These are phyloP conservation scores for Lasioglossum leucozonium DNA, from an alignment of 2,888 invertebrate genomes.

Conservation along the genomic window DNA sequence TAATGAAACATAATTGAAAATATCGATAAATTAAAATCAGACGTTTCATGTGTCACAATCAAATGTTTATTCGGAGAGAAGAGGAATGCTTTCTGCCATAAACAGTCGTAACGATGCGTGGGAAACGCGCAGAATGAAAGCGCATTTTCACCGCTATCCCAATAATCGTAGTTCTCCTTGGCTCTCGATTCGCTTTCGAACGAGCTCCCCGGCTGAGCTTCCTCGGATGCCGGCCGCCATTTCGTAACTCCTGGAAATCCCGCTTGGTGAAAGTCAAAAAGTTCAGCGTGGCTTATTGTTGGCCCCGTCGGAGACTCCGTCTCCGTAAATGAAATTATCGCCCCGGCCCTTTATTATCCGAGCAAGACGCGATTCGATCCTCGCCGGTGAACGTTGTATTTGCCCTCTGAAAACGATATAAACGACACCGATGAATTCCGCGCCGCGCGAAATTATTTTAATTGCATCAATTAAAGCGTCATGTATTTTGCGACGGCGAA, in stretches of 20 bases:
- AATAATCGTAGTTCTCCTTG: constrained; percentile 33
- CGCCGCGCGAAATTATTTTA: constrained; percentile 39
- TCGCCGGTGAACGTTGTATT: constrained; percentile 8
- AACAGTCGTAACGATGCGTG: not conserved
- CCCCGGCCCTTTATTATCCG: not conserved
- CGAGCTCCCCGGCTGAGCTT: constrained; percentile 31
- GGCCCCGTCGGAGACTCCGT: not conserved
- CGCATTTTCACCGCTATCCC: constrained; percentile 20
- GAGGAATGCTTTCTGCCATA: not conserved
- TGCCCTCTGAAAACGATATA: constrained; percentile 6
- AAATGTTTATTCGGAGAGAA: not conserved
- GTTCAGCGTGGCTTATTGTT: constrained; percentile 18
- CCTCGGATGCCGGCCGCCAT: constrained; percentile 35
- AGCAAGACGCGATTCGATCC: not conserved
- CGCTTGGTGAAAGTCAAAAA: constrained; percentile 34
- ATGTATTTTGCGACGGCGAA: constrained; percentile 41
- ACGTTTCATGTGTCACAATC: too few species aligned
- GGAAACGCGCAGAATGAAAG: constrained; percentile 10
- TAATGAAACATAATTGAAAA: too few species aligned
- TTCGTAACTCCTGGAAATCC: constrained; percentile 40
- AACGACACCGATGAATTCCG: constrained; percentile 13
- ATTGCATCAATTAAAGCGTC: constrained; percentile 47
- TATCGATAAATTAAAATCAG: too few species aligned
- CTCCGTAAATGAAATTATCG: constrained; percentile 44
- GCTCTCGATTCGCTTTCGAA: constrained; percentile 22